Conservation (phyloP, 2,888 invertebrate genomes). For the Aspidiotus destructor region DNA sequence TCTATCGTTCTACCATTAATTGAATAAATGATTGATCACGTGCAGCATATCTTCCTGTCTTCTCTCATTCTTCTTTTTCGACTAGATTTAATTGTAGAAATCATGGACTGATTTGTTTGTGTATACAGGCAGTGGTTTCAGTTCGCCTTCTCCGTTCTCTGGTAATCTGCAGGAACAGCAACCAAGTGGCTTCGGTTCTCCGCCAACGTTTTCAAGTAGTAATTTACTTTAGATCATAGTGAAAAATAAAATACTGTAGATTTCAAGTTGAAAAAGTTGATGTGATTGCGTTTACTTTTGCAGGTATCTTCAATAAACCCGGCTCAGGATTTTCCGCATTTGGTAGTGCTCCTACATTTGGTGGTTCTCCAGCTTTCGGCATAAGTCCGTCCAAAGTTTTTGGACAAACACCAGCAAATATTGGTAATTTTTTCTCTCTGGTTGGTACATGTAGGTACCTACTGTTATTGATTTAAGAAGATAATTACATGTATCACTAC, state of each 20-base stretch:
- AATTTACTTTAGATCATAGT: neutral
- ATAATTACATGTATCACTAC: neutral
- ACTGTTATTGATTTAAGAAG: neutral
- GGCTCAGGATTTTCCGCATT: slow-evolving; percentile 10
- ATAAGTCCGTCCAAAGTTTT: slow-evolving; percentile 20
- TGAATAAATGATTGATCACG: too few species aligned
- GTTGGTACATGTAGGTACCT: too few species aligned
- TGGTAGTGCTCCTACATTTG: slow-evolving; percentile 21
- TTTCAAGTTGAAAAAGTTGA: neutral
- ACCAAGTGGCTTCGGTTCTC: slow-evolving; percentile 19
- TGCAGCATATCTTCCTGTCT: too few species aligned
- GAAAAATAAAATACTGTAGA: neutral
- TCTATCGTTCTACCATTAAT: too few species aligned
- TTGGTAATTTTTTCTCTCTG: slow-evolving; percentile 5
- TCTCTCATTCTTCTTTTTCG: neutral
- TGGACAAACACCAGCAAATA: slow-evolving; percentile 14
- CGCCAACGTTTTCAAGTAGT: slow-evolving; percentile 20
- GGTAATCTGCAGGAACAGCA: slow-evolving; percentile 3
- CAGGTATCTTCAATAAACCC: slow-evolving; percentile 23
- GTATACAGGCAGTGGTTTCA: slow-evolving; percentile 2
- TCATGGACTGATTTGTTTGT: neutral
- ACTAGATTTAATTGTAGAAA: neutral
- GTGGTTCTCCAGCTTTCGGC: slow-evolving; percentile 19
- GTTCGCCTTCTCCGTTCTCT: slow-evolving; percentile 9
- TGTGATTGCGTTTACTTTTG: neutral